Conservation (phyloP, 2,797 vertebrate genomes). For the Sternotherus odoratus region DNA sequence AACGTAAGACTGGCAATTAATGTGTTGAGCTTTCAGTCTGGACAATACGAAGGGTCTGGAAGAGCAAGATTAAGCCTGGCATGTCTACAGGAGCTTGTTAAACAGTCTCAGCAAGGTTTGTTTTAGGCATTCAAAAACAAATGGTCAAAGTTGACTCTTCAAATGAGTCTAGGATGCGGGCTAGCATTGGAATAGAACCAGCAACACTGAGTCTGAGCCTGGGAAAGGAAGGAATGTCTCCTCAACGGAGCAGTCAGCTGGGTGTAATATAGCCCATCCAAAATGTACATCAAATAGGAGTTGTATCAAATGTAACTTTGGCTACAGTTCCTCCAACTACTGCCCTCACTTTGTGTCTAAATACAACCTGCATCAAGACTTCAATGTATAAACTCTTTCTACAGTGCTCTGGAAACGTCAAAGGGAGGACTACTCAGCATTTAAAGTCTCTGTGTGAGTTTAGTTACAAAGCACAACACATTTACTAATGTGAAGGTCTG, state of each 20-base stretch:
- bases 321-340: not conserved
- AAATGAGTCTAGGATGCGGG: slow-evolving; percentile 13
- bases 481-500: not conserved
- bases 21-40: slow-evolving; percentile 67
- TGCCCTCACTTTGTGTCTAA: not conserved
- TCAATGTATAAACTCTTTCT: not conserved
- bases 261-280: not conserved
- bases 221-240: not conserved
- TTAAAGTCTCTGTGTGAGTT: not conserved
- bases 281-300: not conserved
- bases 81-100: slow-evolving; percentile 43
- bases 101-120: slow-evolving; percentile 28
- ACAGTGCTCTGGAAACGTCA: not conserved
- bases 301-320: not conserved
- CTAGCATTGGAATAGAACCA: not conserved
- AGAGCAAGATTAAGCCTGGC: slow-evolving; percentile 84
- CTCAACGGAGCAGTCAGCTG: slow-evolving; percentile 55
- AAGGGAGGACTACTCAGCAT: not conserved
- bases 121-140: slow-evolving; percentile 18
- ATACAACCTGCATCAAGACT: not conserved
- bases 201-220: not conserved
- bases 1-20: slow-evolving; percentile 83
- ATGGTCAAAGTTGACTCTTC: slow-evolving; percentile 36
- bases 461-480: not conserved
- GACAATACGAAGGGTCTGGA: slow-evolving; percentile 86